Evolutionary conservation across 2,797 vertebrate genomes (phyloP).

Genomic region (Enteromius trimaculatus): DNA sequence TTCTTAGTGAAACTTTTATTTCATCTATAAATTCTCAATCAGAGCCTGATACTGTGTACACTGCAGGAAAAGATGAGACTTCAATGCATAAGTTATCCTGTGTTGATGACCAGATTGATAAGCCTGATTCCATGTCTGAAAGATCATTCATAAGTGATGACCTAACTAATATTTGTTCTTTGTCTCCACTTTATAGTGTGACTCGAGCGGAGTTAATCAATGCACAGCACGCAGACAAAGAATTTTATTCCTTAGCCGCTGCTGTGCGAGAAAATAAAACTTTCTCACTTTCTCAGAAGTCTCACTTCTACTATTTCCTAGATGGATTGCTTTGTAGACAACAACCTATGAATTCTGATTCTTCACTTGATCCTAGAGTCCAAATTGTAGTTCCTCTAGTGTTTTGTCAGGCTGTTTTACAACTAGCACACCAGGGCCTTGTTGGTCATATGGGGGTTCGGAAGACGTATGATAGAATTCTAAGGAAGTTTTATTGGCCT

Average conservation of each 20-base stretch:
- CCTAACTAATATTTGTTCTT: neutral
- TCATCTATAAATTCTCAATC: neutral
- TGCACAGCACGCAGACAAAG: neutral
- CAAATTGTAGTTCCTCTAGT: too few relatives aligned
- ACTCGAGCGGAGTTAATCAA: neutral
- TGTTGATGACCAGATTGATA: neutral
- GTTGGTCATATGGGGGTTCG: neutral
- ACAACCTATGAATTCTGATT: neutral
- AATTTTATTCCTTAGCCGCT: neutral
- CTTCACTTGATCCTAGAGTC: neutral
- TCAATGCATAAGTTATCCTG: neutral
- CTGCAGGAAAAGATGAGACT: neutral
- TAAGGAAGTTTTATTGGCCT: neutral
- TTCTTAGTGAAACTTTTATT: neutral
- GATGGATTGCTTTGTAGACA: neutral
- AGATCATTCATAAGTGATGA: neutral
- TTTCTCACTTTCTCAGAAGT: too few relatives aligned
- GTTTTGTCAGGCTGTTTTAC: too few relatives aligned
- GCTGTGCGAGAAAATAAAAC: neutral
- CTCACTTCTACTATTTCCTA: neutral
- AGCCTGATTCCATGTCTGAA: neutral
- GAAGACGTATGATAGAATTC: neutral
- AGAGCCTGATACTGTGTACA: neutral
- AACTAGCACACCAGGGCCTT: too few relatives aligned
- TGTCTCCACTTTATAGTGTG: neutral